Base-by-base conservation (phyloP, 2,797 vertebrate species). In the Acipenser oxyrinchus region DNA sequence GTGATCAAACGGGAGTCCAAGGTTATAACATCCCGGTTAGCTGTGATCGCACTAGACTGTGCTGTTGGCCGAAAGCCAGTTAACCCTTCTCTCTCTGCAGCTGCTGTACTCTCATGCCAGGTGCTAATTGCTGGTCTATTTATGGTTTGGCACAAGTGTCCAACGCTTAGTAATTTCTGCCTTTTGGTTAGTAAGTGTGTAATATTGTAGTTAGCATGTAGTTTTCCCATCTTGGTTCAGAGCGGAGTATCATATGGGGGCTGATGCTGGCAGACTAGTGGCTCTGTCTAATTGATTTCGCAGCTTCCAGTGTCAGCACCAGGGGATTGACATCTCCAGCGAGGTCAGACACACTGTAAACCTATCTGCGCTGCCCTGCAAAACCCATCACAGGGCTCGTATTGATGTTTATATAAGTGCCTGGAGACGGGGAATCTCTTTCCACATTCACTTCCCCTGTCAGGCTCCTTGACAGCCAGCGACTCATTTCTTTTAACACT, bases 91-190 rank as follows among this genome's bases (percentile, higher is more conserved):
- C 60, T 37, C 18, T 48, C 18, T 70, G 76, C 78, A 79, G 77
- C 78, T 78, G 73, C 72, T 73, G 18, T 65, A 13, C 72, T 63
- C 72, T 67, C 66, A 77, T 73, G 77, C 78, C 73, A 66, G 73
- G 66, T 18, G 69, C 76, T 72, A 75, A 76, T 77, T 77, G 76
- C 77, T 70, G 68, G 72, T 53, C 73, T 74, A 74, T 77, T 78
- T 70, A 71, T 74, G 66, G 69, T 77, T 52, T 80, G 75, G 75
- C 78, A 76, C 69, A 73, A 70, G 75, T 77, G 72, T 75, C 65
- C 71, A 70, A 68, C 60, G 71, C 76, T 79, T 74, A 73, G 77
- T 79, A 80, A 78, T 82, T 78, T 80, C 77, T 77, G 76, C 74
- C 73, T 78, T 80, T 78, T 77, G 77, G 12, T 58, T 58, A 58